Conservation (phyloP, 2,113 vertebrate genomes). For the Petaurus breviceps region DNA sequence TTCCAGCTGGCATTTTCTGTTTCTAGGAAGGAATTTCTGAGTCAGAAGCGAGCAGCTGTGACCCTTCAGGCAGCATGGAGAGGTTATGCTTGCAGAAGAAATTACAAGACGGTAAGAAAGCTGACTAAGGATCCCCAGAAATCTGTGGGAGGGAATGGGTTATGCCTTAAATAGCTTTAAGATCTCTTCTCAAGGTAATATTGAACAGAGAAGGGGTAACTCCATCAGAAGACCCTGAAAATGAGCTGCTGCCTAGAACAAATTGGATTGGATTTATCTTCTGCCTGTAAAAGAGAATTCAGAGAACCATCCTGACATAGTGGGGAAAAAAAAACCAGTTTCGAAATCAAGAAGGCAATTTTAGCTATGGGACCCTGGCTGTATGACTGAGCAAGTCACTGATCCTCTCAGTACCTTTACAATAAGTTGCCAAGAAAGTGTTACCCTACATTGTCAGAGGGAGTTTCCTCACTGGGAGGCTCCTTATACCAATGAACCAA, state of each 20-base stretch:
- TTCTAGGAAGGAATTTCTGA: conserved; percentile 90
- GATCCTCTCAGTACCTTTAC: not conserved
- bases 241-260: not conserved
- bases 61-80: conserved; percentile 92
- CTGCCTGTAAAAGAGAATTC: not conserved
- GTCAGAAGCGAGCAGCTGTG: conserved; percentile 86
- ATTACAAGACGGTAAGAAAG: conserved; percentile 88
- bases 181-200: not conserved
- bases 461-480: not conserved
- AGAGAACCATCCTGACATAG: not conserved
- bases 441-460: not conserved
- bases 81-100: conserved; percentile 86
- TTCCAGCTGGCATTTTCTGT: conserved; percentile 21
- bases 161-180: not conserved
- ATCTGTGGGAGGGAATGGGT: not conserved
- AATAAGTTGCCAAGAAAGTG: not conserved
- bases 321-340: not conserved
- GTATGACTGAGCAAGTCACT: not conserved
- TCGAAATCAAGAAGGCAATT: not conserved
- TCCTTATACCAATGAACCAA: not conserved
- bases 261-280: not conserved
- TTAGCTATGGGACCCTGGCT: not conserved
- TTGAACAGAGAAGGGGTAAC: not conserved
- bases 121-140: not conserved
- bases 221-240: not conserved